phyloP scores from a whole-genome alignment of 2,797 vertebrate species.

The Sternotherus odoratus region DNA sequence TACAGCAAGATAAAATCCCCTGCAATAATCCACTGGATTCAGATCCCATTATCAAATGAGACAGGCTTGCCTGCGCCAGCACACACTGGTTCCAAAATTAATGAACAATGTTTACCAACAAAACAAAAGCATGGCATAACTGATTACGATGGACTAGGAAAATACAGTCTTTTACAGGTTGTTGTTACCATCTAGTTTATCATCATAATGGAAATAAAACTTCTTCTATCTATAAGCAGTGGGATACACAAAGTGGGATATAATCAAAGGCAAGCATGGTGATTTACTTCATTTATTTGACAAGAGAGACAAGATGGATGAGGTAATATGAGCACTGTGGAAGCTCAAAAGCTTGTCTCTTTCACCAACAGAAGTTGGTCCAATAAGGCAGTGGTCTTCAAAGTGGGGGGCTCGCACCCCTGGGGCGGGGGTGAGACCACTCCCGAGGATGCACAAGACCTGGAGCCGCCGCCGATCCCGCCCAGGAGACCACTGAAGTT shows the following conservation, averaged over 20 bases:
- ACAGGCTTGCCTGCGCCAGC: constrained; percentile 66
- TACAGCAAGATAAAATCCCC: constrained; percentile 93
- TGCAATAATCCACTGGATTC: constrained; percentile 93
- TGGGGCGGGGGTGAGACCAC: too few relatives aligned
- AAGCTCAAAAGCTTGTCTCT: not conserved
- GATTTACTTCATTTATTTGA: not conserved
- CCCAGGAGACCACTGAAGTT: too few relatives aligned
- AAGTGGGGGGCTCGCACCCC: too few relatives aligned
- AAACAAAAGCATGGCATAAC: constrained; percentile 50
- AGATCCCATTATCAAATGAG: constrained; percentile 88
- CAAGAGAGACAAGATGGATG: not conserved
- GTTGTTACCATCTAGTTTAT: constrained; percentile 8
- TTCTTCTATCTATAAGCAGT: not conserved
- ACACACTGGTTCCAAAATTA: constrained; percentile 77
- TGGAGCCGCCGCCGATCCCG: too few relatives aligned
- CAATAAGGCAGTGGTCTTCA: not conserved
- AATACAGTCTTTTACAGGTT: constrained; percentile 27
- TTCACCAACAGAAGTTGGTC: not conserved
- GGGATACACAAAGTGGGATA: not conserved
- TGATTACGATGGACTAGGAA: not conserved
- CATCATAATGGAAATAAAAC: constrained; percentile 23
- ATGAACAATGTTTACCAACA: constrained; percentile 62
- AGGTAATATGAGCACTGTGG: not conserved
- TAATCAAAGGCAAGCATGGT: not conserved
- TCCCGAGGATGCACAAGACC: too few relatives aligned